Percentiles rank a stretch among this genome's conserved stretches.
These are phyloP conservation scores for Periophthalmus modestus DNA, from an alignment of 2,113 vertebrate species.

Conservation along the genomic window DNA sequence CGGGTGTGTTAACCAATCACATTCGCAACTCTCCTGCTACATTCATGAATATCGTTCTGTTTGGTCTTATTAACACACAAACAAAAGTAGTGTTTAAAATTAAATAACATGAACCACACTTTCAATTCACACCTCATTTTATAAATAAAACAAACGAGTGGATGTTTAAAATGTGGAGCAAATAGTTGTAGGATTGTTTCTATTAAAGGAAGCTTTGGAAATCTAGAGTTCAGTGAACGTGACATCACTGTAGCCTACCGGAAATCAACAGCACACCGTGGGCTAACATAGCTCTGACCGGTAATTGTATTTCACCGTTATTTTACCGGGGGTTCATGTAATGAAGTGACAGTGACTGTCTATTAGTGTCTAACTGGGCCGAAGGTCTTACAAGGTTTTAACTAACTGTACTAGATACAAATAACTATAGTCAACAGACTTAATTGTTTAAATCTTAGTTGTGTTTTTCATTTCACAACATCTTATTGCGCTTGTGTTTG, in stretches of 20 bases:
- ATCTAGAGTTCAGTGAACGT: background rate
- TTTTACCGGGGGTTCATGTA: background rate
- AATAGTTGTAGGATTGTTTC: background rate
- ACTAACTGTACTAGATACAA: background rate
- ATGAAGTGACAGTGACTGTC: background rate
- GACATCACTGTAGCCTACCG: background rate
- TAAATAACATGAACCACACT: background rate
- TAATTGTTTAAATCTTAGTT: too few species aligned
- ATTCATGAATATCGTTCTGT: background rate
- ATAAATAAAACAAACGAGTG: too few species aligned
- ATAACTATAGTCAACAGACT: background rate
- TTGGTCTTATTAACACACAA: background rate
- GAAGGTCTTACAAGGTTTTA: background rate
- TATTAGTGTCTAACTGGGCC: background rate
- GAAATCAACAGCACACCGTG: background rate
- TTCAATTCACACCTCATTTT: background rate
- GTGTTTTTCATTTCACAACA: background rate
- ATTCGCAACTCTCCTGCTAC: background rate
- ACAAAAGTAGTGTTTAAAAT: too few species aligned
- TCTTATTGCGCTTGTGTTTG: background rate
- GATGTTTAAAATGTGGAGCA: background rate
- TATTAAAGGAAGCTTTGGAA: background rate
- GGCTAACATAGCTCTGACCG: background rate
- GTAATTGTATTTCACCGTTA: background rate
- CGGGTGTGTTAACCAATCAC: constrained; percentile 7